These are phyloP conservation scores for Cheilosia pagana DNA, from an alignment of 2,888 invertebrate genomes.

Conservation along the genomic window DNA sequence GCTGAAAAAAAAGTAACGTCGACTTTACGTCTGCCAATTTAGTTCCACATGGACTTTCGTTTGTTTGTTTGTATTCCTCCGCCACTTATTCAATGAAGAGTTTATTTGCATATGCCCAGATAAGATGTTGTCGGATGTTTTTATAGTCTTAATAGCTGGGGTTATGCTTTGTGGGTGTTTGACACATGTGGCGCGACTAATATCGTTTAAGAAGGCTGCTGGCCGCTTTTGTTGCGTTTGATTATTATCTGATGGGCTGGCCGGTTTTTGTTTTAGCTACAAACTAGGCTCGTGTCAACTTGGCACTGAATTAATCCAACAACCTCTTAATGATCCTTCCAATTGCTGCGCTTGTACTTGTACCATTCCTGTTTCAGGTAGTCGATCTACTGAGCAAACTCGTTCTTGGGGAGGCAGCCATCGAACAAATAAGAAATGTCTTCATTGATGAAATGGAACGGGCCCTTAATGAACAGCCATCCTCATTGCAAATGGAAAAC, in stretches of 20 bases:
- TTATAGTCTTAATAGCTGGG: neutral
- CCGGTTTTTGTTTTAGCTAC: no score
- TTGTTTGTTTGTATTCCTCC: neutral
- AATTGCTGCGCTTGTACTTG: neutral
- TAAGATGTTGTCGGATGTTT: neutral
- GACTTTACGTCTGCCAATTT: slow-evolving; percentile 9
- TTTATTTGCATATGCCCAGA: neutral
- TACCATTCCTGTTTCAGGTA: slow-evolving; percentile 73
- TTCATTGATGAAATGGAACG: slow-evolving; percentile 87
- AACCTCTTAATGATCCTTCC: no score
- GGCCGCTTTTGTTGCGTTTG: no score
- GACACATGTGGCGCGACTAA: no score
- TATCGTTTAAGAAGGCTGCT: no score
- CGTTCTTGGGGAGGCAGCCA: slow-evolving; percentile 82
- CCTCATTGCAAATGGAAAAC: slow-evolving; percentile 90
- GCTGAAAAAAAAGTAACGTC: neutral
- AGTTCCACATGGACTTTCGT: neutral
- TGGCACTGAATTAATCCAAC: no score
- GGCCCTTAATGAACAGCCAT: slow-evolving; percentile 86
- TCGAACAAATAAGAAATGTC: slow-evolving; percentile 84
- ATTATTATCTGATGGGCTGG: no score
- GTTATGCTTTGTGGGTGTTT: neutral
- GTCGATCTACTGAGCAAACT: slow-evolving; percentile 76
- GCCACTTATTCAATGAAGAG: slow-evolving; percentile 7
- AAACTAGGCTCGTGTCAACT: no score